Conservation (phyloP, 2,888 invertebrate species). For the Isotomurus palustris region DNA sequence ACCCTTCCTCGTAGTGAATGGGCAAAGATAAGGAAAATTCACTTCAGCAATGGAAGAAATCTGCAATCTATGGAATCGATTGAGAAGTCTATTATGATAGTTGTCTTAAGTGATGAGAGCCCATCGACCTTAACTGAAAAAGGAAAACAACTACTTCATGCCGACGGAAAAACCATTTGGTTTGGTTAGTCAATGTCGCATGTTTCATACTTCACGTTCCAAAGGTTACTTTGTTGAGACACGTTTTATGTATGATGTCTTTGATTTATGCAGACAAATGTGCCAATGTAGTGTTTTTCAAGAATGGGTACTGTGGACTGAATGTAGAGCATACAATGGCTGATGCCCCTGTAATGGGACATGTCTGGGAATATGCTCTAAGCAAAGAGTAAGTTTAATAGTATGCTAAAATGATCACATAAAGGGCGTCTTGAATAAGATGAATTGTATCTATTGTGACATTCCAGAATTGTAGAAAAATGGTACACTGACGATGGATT, state of each 20-base stretch:
- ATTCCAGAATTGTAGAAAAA: conserved; percentile 48
- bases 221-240: no score
- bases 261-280: no score
- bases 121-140: conserved; percentile 36
- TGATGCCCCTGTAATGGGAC: conserved; percentile 54
- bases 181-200: no score
- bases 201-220: no score
- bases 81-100: conserved; percentile 52
- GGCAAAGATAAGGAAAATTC: conserved; percentile 50
- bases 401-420: background rate
- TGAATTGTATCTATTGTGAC: background rate
- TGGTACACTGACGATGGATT: conserved; percentile 50
- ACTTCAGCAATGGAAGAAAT: conserved; percentile 51
- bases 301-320: conserved; percentile 52
- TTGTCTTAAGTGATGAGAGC: conserved; percentile 48
- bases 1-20: conserved; percentile 51
- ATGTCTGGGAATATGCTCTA: conserved; percentile 52
- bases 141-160: conserved; percentile 51
- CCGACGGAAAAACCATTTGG: conserved; percentile 52
- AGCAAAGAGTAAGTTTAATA: conserved; percentile 50
- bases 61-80: conserved; percentile 50
- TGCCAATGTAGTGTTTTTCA: conserved; percentile 50
- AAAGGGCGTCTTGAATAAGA: background rate
- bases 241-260: no score
- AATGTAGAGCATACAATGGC: conserved; percentile 53